These are phyloP conservation scores for Corapipo altera DNA, from an alignment of 2,113 vertebrate species.

Conservation along the genomic window DNA sequence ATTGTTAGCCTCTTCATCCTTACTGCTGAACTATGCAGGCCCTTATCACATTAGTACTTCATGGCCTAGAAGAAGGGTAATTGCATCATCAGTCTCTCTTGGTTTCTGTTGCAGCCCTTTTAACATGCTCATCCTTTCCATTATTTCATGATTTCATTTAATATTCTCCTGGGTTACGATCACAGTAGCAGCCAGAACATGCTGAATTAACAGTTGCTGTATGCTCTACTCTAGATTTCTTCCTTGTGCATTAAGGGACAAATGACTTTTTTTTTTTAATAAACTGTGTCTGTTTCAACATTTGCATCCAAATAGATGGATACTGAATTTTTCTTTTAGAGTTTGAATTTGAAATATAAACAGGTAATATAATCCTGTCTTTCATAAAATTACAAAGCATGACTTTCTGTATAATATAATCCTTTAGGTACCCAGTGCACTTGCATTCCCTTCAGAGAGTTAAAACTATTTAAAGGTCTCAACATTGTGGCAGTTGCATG, in stretches of 20 bases:
- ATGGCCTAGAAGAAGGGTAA: slow-evolving; percentile 28
- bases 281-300: not conserved
- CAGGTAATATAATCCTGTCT: not conserved
- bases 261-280: not conserved
- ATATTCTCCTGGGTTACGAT: slow-evolving; percentile 39
- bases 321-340: not conserved
- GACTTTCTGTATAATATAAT: not conserved
- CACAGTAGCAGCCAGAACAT: not conserved
- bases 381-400: not conserved
- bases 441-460: not conserved
- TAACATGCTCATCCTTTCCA: slow-evolving; percentile 41
- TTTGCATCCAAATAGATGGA: not conserved
- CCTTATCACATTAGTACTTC: not conserved
- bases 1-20: slow-evolving; percentile 40
- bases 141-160: slow-evolving; percentile 57
- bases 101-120: slow-evolving; percentile 39
- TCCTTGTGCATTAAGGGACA: not conserved
- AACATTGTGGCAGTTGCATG: not conserved
- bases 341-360: not conserved
- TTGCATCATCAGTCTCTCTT: slow-evolving; percentile 41
- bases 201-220: not conserved
- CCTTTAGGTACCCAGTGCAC: not conserved
- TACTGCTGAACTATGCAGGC: slow-evolving; percentile 25
- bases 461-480: not conserved
- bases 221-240: not conserved